Evolutionary conservation across 2,113 vertebrate genomes (phyloP), one percentile per base, ranked within the genome.

Genomic region (Caranx melampygus): DNA sequence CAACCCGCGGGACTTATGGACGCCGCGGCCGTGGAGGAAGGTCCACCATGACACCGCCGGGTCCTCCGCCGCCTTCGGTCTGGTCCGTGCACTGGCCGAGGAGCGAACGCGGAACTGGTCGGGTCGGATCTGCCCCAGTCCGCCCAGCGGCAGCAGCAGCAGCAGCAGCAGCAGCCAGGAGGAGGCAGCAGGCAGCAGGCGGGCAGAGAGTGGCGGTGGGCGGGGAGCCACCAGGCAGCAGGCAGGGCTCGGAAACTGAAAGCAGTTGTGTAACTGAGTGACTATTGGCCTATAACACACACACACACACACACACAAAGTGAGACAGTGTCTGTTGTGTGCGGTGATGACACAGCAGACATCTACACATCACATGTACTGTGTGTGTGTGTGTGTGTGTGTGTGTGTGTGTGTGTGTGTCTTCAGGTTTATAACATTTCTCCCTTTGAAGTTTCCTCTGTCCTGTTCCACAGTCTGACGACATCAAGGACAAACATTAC

Each of bases 71-170:
- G 58, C 26, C 26, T 5, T 45, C 65, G 5, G 47, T 44, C 82
- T 14, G 71, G 12, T 68, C 85, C 58, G 77, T n/a, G 71, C 1
- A 42, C 75, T 68, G 79, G 45, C 31, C 3, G 66, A 61, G 76
- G 42, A 60, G 73, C 68, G 73, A 90, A 93, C 83, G n/a, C 90
- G 89, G 92, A 93, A 93, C 89, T 93, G 83, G 79, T 88, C 83
- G 69, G 75, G 60, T 79, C 82, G 49, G 84, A 62, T 90, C 83
- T 85, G 87, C 87, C 81, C 85, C 85, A 66, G 84, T 92, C 89
- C 79, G 86, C 86, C 89, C 89, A 87, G 86, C 85, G 71, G 88
- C 65, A 64, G 79, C 78, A 70, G 47, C 10, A 26, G 26, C 26
- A 26, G 26, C 26, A 26, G 26, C 26, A 26, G 26, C 26, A 26